Base-by-base conservation (phyloP, 2,113 vertebrate species). In the Globicephala melas region DNA sequence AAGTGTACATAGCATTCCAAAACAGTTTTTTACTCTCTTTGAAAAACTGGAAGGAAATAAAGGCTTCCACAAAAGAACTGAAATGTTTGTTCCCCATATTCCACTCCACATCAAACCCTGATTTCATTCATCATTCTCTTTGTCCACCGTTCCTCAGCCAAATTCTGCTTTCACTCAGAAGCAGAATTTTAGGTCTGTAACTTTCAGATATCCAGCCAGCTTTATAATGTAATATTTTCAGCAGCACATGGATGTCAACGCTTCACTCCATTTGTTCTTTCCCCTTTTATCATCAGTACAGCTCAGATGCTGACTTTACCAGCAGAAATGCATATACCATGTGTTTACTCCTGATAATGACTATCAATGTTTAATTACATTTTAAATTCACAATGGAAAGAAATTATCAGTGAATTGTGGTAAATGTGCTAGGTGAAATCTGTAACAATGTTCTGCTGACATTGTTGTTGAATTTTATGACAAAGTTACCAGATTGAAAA, bases 291-390 rank as follows among this genome's bases (percentile, higher is more conserved):
- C 96, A 80, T 83, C 41, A 14, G 55, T 20, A 53, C 36, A 90
- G 83, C 80, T 89, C 83, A 95, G 94, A 96, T 44, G 74, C 44
- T 60, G 63, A 87, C 68, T 89, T 89, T 20, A 89, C 67, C 63
- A 80, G 68, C 33, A 90, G 90, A 96, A 93, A 92, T 63, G 62
- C 74, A 18, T 17, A 68, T 25, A 36, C 95, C 89, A 63, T 94
- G 94, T 96, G 97, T 84, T 95, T 60, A 36, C 74, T 62, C 47
- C 94, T 96, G 95, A 97, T 95, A 95, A 95, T 94, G 79, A 86
- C 77, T 95, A 92, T 94, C 82, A 87, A 38, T 91, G 63, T 84
- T 94, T 97, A 95, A 97, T 96, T 96, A 91, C 71, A 84, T 89
- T 95, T 89, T 83, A 95, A 94, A 97, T 96, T 95, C 36, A 94